These are phyloP conservation scores for Scolanthus callimorphus DNA, from an alignment of 92 coral and sea anemone genomes.

Conservation along the genomic window DNA sequence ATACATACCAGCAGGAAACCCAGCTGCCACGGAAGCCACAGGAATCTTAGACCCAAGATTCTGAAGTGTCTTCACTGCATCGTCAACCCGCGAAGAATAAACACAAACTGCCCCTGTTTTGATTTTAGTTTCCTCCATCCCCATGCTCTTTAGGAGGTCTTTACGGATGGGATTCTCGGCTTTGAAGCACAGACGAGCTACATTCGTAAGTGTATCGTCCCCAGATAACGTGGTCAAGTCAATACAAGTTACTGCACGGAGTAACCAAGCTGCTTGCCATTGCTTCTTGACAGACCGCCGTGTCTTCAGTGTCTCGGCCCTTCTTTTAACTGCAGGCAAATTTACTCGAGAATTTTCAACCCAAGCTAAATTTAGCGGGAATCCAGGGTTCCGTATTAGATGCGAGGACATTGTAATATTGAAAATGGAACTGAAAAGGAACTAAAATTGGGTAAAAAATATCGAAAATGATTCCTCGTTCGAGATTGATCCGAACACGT, in stretches of 20 bases:
- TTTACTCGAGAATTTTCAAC: conserved; percentile 71
- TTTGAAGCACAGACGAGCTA: conserved; percentile 91
- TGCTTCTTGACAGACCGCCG: conserved; percentile 96
- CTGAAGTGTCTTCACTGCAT: conserved; percentile 81
- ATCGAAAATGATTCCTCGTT: background rate
- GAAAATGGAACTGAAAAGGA: too few relatives aligned
- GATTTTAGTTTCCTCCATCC: conserved; percentile 60
- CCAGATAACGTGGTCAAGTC: conserved; percentile 94
- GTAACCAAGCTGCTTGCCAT: conserved; percentile 99
- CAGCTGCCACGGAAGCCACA: conserved; percentile 96
- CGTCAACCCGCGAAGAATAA: conserved; percentile 81
- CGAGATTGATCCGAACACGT: background rate
- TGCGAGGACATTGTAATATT: conserved; percentile 77
- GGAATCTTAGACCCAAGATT: conserved; percentile 74
- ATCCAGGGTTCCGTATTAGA: conserved; percentile 82
- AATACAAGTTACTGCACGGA: conserved; percentile 92
- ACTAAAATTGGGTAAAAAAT: background rate
- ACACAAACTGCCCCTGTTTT: conserved; percentile 98
- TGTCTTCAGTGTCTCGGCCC: conserved; percentile 92
- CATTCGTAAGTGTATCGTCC: conserved; percentile 89
- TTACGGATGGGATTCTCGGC: conserved; percentile 89
- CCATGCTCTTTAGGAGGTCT: conserved; percentile 81
- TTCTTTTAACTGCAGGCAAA: conserved; percentile 91
- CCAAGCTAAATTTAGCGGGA: conserved; percentile 76
- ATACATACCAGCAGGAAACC: conserved; percentile 90